Evolutionary conservation across 2,888 invertebrate genomes (phyloP).

Genomic region (Dexiosoma caninum): DNA sequence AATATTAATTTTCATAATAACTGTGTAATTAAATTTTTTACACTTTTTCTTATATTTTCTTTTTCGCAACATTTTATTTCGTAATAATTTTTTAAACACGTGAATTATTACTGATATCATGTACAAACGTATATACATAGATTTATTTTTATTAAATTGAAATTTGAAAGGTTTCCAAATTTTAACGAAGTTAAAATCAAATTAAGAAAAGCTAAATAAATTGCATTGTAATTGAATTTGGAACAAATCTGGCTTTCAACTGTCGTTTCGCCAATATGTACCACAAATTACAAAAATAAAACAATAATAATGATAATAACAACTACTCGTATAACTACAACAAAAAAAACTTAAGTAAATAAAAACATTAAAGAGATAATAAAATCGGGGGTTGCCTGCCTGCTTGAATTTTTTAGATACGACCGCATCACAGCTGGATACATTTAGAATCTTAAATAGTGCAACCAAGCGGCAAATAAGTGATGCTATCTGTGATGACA

Average conservation of each 20-base stretch:
- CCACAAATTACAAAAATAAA: slow-evolving; percentile 31
- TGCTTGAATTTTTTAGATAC: slow-evolving; percentile 28
- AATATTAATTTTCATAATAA: no score
- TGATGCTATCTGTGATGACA: slow-evolving; percentile 60
- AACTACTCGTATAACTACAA: no score
- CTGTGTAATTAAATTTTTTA: no score
- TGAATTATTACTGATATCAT: no score
- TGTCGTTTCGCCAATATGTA: slow-evolving; percentile 32
- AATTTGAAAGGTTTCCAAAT: background rate
- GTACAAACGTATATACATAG: no score
- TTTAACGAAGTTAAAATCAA: slow-evolving; percentile 44
- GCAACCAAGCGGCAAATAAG: slow-evolving; percentile 59
- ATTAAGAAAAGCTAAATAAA: slow-evolving; percentile 52
- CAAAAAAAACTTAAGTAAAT: slow-evolving; percentile 42
- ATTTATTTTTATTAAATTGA: background rate
- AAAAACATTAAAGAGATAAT: slow-evolving; percentile 46
- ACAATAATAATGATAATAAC: slow-evolving; percentile 24
- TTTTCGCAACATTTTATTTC: no score
- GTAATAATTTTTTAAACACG: no score
- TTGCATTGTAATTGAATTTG: slow-evolving; percentile 58
- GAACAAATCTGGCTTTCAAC: slow-evolving; percentile 52
- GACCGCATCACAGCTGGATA: slow-evolving; percentile 60
- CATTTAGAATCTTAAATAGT: slow-evolving; percentile 50
- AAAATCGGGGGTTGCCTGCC: slow-evolving; percentile 42
- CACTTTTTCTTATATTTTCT: no score